phyloP scores from a whole-genome alignment of 2,797 vertebrate species.

The Manis pentadactyla region DNA sequence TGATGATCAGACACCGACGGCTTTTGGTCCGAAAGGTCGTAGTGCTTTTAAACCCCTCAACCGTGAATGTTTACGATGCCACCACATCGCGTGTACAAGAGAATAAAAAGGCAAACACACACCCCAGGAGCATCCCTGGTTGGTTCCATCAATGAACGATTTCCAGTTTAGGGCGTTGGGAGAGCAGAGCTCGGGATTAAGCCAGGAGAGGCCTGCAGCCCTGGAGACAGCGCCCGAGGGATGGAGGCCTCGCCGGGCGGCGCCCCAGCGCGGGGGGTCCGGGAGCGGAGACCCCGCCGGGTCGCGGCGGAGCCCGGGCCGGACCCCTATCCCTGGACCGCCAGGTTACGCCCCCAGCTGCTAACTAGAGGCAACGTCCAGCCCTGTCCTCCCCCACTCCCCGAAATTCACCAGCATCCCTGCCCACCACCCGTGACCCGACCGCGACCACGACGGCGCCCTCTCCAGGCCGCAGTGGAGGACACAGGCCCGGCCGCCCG shows the following conservation, averaged over 20 bases:
- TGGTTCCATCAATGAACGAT: background rate
- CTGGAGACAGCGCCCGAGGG: constrained; percentile 53
- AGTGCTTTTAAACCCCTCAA: background rate
- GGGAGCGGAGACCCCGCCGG: background rate
- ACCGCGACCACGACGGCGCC: constrained; percentile 44
- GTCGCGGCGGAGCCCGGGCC: background rate
- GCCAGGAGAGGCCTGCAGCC: constrained; percentile 64
- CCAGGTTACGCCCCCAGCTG: constrained; percentile 42
- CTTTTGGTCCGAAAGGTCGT: constrained; percentile 63
- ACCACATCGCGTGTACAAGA: background rate
- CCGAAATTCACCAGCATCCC: background rate
- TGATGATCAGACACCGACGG: background rate
- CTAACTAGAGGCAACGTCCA: accelerated
- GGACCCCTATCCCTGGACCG: background rate
- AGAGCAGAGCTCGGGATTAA: background rate
- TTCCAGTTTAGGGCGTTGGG: background rate
- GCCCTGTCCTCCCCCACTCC: background rate
- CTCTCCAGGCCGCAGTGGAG: constrained; percentile 63
- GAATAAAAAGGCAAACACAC: background rate
- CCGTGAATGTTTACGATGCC: background rate
- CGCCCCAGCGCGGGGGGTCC: background rate
- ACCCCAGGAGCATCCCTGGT: constrained; percentile 1
- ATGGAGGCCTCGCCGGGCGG: constrained; percentile 43
- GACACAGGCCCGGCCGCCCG: background rate
- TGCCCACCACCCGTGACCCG: background rate